Base-by-base conservation (phyloP, 35 echinoderm and acorn worm species). In the Lytechinus pictus region DNA sequence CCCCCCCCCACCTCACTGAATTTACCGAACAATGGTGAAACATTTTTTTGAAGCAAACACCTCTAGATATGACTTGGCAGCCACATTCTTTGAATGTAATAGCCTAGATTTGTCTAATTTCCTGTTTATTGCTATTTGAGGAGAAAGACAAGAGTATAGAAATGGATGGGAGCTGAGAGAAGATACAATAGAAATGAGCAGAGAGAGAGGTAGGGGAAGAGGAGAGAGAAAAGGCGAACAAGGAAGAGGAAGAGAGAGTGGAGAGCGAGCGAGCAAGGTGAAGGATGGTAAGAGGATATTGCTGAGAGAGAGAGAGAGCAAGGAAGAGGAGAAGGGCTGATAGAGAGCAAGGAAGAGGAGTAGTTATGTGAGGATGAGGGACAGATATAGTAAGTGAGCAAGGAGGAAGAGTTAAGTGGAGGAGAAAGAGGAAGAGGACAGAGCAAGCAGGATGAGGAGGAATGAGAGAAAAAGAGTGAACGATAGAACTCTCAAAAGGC, bases 31-130 rank as follows among this genome's bases (percentile, higher is more conserved):
- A 79, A 79, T 79, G 66, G 19, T 24, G n/a, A 24, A 79, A 79
- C 66, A 79, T 79, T 6, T 6, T n/a, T 79, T 79, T 79, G 66
- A 79, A 71, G 14, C 24, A 21, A 27, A 79, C 66, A 79, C 66
- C 66, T 79, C 66, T 79, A 79, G 66, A 79, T 79, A 79, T 79
- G 66, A 79, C 55, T 93, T 93, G 92, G 92, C 92, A 93, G 92
- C 92, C 92, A 54, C 54, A 93, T 93, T 55, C 54, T 44, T 44
- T 58, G 56, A 8, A 57, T 93, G 92, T 93, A 93, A 93, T 93
- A 93, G 92, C 92, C 55, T 57, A 93, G 92, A 93, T 93, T 93
- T 93, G 92, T 93, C 92, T 93, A 93, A 93, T 93, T 93, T 93
- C 92, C 92, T 93, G 92, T 93, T 93, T 93, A 93, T 93, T 93